Percentiles rank a stretch among this genome's conserved stretches.
Conservation (phyloP, 2,888 invertebrate species). For the Rapana venosa region DNA sequence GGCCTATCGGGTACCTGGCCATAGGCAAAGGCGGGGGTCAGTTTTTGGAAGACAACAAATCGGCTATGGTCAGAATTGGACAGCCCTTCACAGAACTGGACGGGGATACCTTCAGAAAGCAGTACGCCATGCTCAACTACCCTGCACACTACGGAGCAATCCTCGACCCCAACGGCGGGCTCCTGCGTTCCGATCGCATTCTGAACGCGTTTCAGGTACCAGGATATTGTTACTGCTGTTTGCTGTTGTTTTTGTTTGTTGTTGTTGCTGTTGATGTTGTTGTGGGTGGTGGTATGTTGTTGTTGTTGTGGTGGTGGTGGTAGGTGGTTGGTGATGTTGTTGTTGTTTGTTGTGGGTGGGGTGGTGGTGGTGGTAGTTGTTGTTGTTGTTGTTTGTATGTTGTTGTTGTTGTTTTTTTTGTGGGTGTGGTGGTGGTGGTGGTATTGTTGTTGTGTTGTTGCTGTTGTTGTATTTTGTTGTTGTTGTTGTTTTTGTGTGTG, state of each 20-base stretch:
- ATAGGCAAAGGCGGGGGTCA: slow-evolving; percentile 55
- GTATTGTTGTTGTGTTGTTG: no score
- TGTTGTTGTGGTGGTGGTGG: not conserved
- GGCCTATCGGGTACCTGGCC: slow-evolving; percentile 64
- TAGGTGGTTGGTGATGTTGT: not conserved
- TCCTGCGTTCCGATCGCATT: slow-evolving; percentile 70
- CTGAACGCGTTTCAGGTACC: slow-evolving; percentile 72
- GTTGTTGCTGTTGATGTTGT: not conserved
- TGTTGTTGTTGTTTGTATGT: not conserved
- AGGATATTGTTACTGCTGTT: not conserved
- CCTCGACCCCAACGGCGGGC: slow-evolving; percentile 69
- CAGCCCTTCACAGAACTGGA: slow-evolving; percentile 58
- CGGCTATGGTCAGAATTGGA: slow-evolving; percentile 49
- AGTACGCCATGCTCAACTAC: slow-evolving; percentile 63
- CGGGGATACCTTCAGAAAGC: slow-evolving; percentile 47
- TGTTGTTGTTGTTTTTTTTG: not conserved
- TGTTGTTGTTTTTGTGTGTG: no score
- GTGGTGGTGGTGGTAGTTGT: not conserved
- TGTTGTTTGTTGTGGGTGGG: not conserved
- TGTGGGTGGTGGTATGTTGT: not conserved
- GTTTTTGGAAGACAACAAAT: slow-evolving; percentile 42
- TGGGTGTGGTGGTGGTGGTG: not conserved
- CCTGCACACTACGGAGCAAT: slow-evolving; percentile 58
- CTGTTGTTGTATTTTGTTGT: no score
- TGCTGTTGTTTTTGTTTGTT: not conserved